Percentiles rank a stretch among this genome's conserved stretches.
These are phyloP conservation scores for human (Homo sapiens) DNA, from an alignment of 2,113 vertebrate species.

Conservation along the genomic window DNA sequence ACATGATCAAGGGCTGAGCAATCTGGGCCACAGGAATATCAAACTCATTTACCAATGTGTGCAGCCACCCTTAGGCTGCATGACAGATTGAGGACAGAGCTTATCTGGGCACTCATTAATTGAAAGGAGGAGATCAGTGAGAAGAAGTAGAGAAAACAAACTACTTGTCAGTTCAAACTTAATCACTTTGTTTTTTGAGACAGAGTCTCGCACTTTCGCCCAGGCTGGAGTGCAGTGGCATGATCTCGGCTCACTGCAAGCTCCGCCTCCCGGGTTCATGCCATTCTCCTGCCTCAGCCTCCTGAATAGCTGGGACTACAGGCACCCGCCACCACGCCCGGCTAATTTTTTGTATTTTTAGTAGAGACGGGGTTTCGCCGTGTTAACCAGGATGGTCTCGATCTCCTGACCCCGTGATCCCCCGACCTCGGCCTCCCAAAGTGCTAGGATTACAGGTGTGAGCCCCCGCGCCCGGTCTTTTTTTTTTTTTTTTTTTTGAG, in stretches of 20 bases:
- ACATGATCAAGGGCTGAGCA: neutral
- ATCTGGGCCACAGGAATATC: neutral
- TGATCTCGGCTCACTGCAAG: too few relatives aligned
- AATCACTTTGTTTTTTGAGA: neutral
- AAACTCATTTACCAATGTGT: neutral
- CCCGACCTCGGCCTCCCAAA: neutral
- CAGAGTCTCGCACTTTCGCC: too few relatives aligned
- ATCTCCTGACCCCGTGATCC: too few relatives aligned
- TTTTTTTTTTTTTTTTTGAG: too few relatives aligned
- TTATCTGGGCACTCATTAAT: neutral
- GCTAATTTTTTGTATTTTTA: too few relatives aligned
- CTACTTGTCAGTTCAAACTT: neutral
- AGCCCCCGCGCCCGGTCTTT: accelerated
- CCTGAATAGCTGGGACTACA: too few relatives aligned
- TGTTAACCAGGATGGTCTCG: too few relatives aligned
- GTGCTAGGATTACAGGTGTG: neutral
- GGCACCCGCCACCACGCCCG: too few relatives aligned
- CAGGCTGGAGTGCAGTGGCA: too few relatives aligned
- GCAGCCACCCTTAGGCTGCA: neutral
- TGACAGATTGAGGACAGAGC: neutral
- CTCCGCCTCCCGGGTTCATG: too few relatives aligned
- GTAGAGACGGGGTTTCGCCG: too few relatives aligned
- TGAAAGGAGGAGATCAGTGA: neutral
- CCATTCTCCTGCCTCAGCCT: too few relatives aligned
- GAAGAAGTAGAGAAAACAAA: neutral